Evolutionary conservation across 2,113 vertebrate species (phyloP).

Genomic region (cat (Felis catus)): F.catus_Fca126_mat1.0 CM031412.1:208323501-208324000

Average conservation of each 20-base stretch:
- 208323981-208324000: accelerated
- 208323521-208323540: background rate
- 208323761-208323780: background rate
- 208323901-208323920: background rate
- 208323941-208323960: background rate
- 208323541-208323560: background rate
- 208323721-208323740: background rate
- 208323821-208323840: background rate
- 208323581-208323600: background rate
- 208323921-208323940: background rate
- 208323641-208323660: background rate
- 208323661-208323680: background rate
- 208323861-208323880: background rate
- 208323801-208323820: background rate
- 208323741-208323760: background rate
- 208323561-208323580: background rate
- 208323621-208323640: background rate
- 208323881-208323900: background rate
- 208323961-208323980: accelerated
- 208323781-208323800: background rate
- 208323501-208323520: background rate
- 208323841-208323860: background rate
- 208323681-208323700: background rate
- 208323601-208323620: background rate
- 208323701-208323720: background rate